phyloP scores from a whole-genome alignment of 2,797 vertebrate species.

The Diglossa cyanea region DNA sequence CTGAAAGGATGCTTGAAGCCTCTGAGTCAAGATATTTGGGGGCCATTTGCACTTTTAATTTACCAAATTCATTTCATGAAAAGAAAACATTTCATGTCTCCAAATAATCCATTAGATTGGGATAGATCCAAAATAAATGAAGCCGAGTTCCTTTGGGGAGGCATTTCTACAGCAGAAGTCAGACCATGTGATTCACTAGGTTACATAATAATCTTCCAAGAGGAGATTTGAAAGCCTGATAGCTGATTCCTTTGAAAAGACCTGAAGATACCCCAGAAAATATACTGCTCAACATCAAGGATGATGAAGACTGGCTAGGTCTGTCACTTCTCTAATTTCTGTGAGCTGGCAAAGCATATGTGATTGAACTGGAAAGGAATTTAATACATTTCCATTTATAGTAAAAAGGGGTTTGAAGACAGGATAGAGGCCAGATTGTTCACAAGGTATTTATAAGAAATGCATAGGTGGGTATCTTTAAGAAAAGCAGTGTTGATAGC shows the following conservation, averaged over 20 bases:
- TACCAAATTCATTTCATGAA: neutral
- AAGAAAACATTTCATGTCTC: neutral
- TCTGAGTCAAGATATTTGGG: neutral
- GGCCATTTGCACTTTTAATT: neutral
- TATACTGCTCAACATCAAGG: neutral
- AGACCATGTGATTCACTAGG: slow-evolving; percentile 1
- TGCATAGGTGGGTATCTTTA: neutral
- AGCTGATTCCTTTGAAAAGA: neutral
- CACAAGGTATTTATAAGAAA: neutral
- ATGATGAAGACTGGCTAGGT: neutral
- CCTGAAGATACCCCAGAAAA: neutral
- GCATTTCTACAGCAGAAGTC: slow-evolving; percentile 20
- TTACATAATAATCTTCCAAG: neutral
- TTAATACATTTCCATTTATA: neutral
- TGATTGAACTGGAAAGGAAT: neutral
- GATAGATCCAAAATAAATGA: slow-evolving; percentile 44
- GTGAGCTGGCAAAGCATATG: neutral
- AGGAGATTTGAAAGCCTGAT: neutral
- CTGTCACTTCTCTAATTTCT: slow-evolving; percentile 1
- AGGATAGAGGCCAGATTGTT: neutral
- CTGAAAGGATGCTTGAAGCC: neutral
- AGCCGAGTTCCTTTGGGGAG: neutral
- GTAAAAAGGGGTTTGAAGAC: neutral
- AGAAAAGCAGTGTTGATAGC: neutral
- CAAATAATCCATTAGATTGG: slow-evolving; percentile 23